Conservation (phyloP, 1,140 invertebrate species). For the Drosophila paulistorum region DNA sequence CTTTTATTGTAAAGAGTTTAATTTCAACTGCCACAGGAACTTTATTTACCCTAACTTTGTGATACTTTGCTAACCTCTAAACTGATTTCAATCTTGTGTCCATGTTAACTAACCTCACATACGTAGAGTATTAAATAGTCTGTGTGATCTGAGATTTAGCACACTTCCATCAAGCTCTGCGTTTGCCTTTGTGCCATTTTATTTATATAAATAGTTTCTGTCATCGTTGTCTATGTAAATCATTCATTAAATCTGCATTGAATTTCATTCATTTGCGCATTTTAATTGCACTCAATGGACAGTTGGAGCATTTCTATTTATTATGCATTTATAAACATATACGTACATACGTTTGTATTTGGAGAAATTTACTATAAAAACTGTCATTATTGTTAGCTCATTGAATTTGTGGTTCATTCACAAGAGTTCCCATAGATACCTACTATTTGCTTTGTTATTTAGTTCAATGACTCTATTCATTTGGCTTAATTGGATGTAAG, state of each 20-base stretch:
- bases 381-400: slow-evolving; percentile 27
- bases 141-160: neutral
- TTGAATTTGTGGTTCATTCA: slow-evolving; percentile 24
- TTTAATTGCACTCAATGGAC: slow-evolving; percentile 64
- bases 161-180: neutral
- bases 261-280: slow-evolving; percentile 65
- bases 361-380: slow-evolving; percentile 11
- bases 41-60: too few species aligned
- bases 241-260: slow-evolving; percentile 78
- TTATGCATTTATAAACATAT: neutral
- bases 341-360: too few species aligned
- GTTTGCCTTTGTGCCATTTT: neutral
- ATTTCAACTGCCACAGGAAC: too few species aligned
- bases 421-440: neutral
- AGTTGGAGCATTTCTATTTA: slow-evolving; percentile 9
- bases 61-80: too few species aligned
- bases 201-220: slow-evolving; percentile 70
- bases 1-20: too few species aligned
- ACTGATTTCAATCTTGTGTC: too few species aligned
- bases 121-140: neutral
- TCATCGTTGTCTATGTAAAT: slow-evolving; percentile 63
- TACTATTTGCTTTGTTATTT: neutral
- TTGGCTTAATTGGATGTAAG: neutral
- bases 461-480: neutral
- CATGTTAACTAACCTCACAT: too few species aligned